These are phyloP conservation scores for Rhimphoctona megacephalus DNA, from an alignment of 2,888 invertebrate genomes.

Conservation along the genomic window DNA sequence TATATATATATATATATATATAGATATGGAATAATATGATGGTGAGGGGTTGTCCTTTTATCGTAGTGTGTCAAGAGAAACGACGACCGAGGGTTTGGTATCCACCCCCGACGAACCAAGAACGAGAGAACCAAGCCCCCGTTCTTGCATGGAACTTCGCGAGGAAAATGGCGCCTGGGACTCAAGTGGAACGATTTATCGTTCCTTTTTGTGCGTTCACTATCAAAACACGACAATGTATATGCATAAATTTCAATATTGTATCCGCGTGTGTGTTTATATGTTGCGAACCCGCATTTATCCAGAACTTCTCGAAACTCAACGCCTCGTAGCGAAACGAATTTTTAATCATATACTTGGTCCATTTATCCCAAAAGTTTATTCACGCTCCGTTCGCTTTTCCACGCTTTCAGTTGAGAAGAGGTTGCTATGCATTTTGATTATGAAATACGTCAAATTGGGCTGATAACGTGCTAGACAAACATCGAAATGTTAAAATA, in stretches of 20 bases:
- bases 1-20: too few relatives aligned
- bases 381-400: neutral
- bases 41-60: slow-evolving; percentile 35
- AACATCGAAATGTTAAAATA: neutral
- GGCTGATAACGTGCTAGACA: neutral
- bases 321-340: slow-evolving; percentile 1
- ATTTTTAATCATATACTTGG: slow-evolving; percentile 7
- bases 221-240: slow-evolving; percentile 39
- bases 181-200: slow-evolving; percentile 48
- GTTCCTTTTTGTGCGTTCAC: slow-evolving; percentile 47
- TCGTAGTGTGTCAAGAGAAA: slow-evolving; percentile 52
- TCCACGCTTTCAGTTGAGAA: neutral
- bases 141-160: slow-evolving; percentile 44
- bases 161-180: slow-evolving; percentile 25
- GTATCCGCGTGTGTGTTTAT: neutral
- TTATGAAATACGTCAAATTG: neutral
- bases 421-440: neutral
- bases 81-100: slow-evolving; percentile 21
- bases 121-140: neutral
- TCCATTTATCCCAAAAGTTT: slow-evolving; percentile 9
- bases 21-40: neutral
- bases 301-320: slow-evolving; percentile 18
- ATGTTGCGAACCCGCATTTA: neutral
- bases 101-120: neutral
- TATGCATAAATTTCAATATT: slow-evolving; percentile 18